Conservation (phyloP, 1,140 invertebrate species). For the Drosophila sulfurigaster region DNA sequence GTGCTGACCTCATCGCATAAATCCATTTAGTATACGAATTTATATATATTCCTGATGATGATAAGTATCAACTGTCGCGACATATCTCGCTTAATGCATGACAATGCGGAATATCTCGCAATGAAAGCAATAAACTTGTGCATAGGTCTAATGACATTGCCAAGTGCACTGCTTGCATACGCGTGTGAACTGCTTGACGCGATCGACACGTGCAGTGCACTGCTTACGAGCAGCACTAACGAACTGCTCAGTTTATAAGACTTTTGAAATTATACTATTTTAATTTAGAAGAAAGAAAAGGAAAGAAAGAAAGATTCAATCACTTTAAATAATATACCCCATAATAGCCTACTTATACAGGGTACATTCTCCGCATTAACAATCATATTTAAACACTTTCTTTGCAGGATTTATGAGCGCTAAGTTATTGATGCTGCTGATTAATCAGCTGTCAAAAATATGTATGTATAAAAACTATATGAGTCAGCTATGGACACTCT, state of each 20-base stretch:
- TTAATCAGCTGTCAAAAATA: not conserved
- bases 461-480: not conserved
- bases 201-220: too few relatives aligned
- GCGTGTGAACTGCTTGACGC: too few relatives aligned
- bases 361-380: not conserved
- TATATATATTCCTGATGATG: slow-evolving; percentile 9
- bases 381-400: not conserved
- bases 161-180: not conserved
- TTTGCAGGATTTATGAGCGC: not conserved
- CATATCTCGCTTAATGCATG: not conserved
- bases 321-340: not conserved
- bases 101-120: not conserved
- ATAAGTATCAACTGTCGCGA: slow-evolving; percentile 11
- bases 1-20: not conserved
- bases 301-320: too few relatives aligned
- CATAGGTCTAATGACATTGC: not conserved
- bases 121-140: not conserved
- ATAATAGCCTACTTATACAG: not conserved
- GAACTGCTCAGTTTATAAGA: too few relatives aligned
- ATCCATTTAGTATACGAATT: not conserved
- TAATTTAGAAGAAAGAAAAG: too few relatives aligned
- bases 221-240: too few relatives aligned
- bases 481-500: slow-evolving; percentile 9
- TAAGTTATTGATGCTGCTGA: not conserved
- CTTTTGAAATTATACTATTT: too few relatives aligned